Conservation (phyloP, 2,113 vertebrate genomes). For the Climacteris rufus region DNA sequence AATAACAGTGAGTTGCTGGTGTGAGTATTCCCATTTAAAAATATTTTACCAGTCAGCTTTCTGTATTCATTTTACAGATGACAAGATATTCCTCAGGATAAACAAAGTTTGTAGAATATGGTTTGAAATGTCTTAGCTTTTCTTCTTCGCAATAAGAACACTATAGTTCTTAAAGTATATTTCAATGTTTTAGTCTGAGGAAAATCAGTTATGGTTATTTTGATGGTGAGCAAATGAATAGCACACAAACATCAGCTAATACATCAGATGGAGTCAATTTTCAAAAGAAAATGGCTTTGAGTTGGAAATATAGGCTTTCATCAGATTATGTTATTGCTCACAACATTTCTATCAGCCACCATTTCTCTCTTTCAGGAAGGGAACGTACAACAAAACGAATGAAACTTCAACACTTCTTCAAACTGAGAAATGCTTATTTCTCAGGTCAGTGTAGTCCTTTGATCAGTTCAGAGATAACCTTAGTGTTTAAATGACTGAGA, state of each 20-base stretch:
- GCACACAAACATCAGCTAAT: neutral
- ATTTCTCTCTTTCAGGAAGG: neutral
- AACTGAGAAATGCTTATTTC: constrained; percentile 29
- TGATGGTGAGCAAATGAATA: neutral
- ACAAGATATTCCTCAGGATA: neutral
- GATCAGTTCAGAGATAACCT: neutral
- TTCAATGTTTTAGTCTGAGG: neutral
- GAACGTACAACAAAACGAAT: neutral
- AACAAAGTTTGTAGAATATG: neutral
- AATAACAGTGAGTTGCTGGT: neutral
- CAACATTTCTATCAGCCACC: neutral
- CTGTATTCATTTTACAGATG: neutral
- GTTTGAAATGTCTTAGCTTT: neutral
- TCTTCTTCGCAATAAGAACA: neutral
- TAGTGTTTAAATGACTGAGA: neutral
- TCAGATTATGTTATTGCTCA: neutral
- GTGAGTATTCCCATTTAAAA: neutral
- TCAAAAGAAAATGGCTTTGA: neutral
- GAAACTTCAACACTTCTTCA: constrained; percentile 12
- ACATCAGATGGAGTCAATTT: neutral
- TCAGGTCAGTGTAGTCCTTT: neutral
- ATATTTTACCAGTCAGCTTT: neutral
- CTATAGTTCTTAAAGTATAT: neutral
- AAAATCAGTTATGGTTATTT: neutral
- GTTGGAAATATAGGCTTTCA: neutral